Conservation (phyloP, 2,113 vertebrate species). For the Pimephales promelas region DNA sequence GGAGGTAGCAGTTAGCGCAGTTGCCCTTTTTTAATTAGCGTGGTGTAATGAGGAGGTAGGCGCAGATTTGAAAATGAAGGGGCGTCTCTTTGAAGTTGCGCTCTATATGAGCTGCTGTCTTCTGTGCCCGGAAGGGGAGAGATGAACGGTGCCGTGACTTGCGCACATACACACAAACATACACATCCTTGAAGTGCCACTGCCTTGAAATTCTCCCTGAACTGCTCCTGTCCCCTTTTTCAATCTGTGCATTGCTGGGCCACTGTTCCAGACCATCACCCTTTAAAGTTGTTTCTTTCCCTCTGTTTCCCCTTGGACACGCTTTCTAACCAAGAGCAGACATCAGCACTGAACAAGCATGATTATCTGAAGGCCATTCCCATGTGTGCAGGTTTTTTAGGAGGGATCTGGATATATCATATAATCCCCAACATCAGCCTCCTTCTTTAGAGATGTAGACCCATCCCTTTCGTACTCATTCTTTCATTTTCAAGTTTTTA, state of each 20-base stretch:
- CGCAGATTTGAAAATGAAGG: constrained; percentile 75
- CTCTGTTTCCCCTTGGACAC: constrained; percentile 65
- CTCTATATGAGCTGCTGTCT: constrained; percentile 66
- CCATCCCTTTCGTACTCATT: background rate
- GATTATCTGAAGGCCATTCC: constrained; percentile 72
- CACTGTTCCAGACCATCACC: constrained; percentile 71
- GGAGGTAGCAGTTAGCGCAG: constrained; percentile 8
- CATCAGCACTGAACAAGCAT: constrained; percentile 74
- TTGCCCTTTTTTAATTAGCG: constrained; percentile 68
- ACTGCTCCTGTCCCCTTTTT: constrained; percentile 60
- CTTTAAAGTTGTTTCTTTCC: constrained; percentile 66
- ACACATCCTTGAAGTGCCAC: constrained; percentile 68
- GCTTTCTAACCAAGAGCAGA: constrained; percentile 73
- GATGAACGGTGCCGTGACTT: constrained; percentile 59
- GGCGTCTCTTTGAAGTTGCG: constrained; percentile 73
- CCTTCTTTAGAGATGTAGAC: constrained; percentile 2
- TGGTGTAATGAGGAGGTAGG: constrained; percentile 64
- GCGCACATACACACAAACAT: constrained; percentile 26
- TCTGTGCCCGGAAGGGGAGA: constrained; percentile 62
- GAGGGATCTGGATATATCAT: constrained; percentile 67
- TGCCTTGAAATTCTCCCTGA: constrained; percentile 70
- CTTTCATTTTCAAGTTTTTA: background rate
- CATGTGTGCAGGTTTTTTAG: constrained; percentile 61
- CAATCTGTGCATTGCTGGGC: constrained; percentile 67
- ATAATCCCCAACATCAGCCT: constrained; percentile 61